Evolutionary conservation across 2,888 invertebrate species (phyloP).

Genomic region (Megamerina dolium): DNA sequence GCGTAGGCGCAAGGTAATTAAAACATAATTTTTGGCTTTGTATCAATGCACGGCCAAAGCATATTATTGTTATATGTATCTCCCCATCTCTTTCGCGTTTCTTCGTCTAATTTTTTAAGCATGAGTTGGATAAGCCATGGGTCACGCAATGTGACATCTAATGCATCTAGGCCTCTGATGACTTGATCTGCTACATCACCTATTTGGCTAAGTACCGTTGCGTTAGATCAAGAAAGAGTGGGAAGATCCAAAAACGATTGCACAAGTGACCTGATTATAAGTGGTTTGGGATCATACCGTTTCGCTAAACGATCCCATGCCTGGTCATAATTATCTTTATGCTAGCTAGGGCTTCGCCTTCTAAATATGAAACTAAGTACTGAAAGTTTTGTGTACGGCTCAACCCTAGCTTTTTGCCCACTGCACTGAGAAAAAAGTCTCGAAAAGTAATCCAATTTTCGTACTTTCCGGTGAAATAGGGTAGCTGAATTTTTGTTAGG

Average conservation of each 20-base stretch:
- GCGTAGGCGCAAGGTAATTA: neutral
- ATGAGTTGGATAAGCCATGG: slow-evolving; percentile 13
- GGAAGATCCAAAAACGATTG: slow-evolving; percentile 9
- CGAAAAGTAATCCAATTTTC: no score
- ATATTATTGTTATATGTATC: neutral
- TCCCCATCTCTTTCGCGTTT: no score
- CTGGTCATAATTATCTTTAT: neutral
- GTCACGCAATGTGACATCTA: slow-evolving; percentile 7
- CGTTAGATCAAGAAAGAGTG: slow-evolving; percentile 1
- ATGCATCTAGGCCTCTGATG: slow-evolving; percentile 9
- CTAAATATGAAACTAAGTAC: no score
- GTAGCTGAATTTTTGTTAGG: no score
- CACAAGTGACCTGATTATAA: slow-evolving; percentile 9
- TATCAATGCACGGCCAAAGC: neutral
- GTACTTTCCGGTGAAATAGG: no score
- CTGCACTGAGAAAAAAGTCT: no score
- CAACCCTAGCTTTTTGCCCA: neutral
- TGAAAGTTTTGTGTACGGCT: slow-evolving; percentile 5
- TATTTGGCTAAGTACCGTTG: slow-evolving; percentile 7
- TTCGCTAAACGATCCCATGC: slow-evolving; percentile 9
- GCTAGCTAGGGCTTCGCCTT: no score
- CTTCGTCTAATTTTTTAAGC: slow-evolving; percentile 9
- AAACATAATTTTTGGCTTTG: neutral
- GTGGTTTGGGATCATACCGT: slow-evolving; percentile 5
- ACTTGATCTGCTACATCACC: slow-evolving; percentile 15